phyloP scores from a whole-genome alignment of 1,140 invertebrate species.

The Ridgeia piscesae region DNA sequence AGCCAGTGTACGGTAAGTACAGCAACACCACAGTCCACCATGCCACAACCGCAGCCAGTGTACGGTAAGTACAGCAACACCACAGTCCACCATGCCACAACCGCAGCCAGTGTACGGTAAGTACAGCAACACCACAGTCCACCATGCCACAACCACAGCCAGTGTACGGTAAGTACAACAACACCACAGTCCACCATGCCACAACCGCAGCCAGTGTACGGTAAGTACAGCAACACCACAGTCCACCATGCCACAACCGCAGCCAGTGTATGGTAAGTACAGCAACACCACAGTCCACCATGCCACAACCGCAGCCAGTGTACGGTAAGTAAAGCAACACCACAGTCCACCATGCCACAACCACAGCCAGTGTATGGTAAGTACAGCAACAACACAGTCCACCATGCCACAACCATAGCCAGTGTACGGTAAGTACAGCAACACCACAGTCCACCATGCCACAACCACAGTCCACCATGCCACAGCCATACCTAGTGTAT shows the following conservation, averaged over 20 bases:
- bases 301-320: constrained; percentile 34
- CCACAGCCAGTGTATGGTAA: too few relatives aligned
- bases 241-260: constrained; percentile 29
- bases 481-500: too few relatives aligned
- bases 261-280: too few relatives aligned
- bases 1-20: too few relatives aligned
- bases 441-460: constrained; percentile 36
- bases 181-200: constrained; percentile 39
- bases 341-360: constrained; percentile 33
- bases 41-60: constrained; percentile 34
- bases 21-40: constrained; percentile 38
- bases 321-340: too few relatives aligned
- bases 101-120: too few relatives aligned
- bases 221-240: constrained; percentile 46
- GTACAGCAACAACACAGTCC: constrained; percentile 42
- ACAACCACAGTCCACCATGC: constrained; percentile 33
- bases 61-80: too few relatives aligned
- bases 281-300: constrained; percentile 38
- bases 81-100: constrained; percentile 33
- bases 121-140: constrained; percentile 42
- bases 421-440: too few relatives aligned
- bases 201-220: too few relatives aligned
- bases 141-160: constrained; percentile 31
- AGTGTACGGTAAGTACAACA: too few relatives aligned
- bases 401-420: constrained; percentile 31